These are phyloP conservation scores for Enteromius paludinosus DNA, from an alignment of 2,797 vertebrate species.

Conservation along the genomic window DNA sequence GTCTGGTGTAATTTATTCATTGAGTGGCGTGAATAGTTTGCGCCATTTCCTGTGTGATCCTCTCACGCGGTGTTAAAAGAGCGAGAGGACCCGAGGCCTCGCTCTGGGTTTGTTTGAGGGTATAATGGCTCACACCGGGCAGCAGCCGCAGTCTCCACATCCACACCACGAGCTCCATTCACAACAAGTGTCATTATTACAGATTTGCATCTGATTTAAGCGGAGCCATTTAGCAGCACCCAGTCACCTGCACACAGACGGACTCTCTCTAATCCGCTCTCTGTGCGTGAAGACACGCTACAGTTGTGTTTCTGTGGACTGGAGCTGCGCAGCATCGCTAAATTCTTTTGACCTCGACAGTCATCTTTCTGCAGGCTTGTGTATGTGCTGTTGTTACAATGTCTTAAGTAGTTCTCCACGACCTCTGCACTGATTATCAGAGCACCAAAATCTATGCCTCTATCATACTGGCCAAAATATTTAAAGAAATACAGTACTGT, in stretches of 20 bases:
- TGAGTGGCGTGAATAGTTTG: slow-evolving; percentile 42
- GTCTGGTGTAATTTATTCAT: slow-evolving; percentile 45
- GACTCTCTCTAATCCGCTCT: slow-evolving; percentile 22
- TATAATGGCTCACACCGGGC: slow-evolving; percentile 72
- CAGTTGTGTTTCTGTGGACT: slow-evolving; percentile 3
- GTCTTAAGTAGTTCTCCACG: background rate
- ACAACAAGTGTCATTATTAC: slow-evolving; percentile 72
- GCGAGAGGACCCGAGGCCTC: slow-evolving; percentile 65
- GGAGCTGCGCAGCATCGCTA: background rate
- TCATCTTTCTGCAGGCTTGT: background rate
- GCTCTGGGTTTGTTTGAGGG: slow-evolving; percentile 65
- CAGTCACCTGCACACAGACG: slow-evolving; percentile 57
- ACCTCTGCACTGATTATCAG: background rate
- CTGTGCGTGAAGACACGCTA: slow-evolving; percentile 15
- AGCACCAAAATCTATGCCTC: too few species aligned
- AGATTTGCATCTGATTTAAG: slow-evolving; percentile 78
- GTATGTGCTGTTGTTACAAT: background rate
- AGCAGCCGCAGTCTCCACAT: slow-evolving; percentile 66
- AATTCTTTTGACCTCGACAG: background rate
- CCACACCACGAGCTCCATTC: slow-evolving; percentile 68
- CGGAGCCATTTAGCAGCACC: slow-evolving; percentile 63
- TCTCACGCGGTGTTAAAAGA: slow-evolving; percentile 67
- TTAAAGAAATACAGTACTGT: background rate
- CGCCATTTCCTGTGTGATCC: slow-evolving; percentile 42
- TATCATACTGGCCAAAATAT: background rate